Evolutionary conservation across 2,113 vertebrate species (phyloP), one percentile per base, ranked within the genome.

Genomic region (Leptobrachium ailaonicum): DNA sequence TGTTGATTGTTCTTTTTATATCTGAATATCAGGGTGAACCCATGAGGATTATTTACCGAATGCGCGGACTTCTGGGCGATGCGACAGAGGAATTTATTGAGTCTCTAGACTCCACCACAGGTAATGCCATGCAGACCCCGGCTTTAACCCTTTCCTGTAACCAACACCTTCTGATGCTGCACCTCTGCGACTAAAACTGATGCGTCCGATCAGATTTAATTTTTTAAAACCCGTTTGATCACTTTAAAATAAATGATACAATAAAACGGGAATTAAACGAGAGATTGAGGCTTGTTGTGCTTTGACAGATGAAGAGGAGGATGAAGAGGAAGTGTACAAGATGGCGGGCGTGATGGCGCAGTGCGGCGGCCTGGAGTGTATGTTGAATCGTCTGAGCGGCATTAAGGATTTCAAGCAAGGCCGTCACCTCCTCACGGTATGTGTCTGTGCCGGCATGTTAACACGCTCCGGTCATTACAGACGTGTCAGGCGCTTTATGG

Each of bases 311-410:
- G 98, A 99, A 82, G 98, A 99, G 83, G 98, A 99, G 82, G 98
- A 99, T 77, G 97, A 99, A 83, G 98, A 99, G 71, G 98, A 99
- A 77, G 98, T 99, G 6, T 99, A 99, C 82, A 98, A 97, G 86
- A 99, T 99, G 98, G 97, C 98, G 1, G 95, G 97, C 1, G 97
- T 99, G 74, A 99, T 99, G 97, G 97, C 98, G 0, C 96, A 98
- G 62, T 99, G 98, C 68, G 96, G 96, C 14, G 98, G 98, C 50
- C 87, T 99, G 83, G 96, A 98, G 79, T 99, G 97, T 84, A 99
- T 99, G 97, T 93, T 99, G 70, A 97, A 93, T 90, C 92, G 98
- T 54, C 88, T 99, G 82, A 96, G 97, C 7, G 98, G 98, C 67
- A 97, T 99, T 88, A 98, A 93, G 89, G 98, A 99, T 80, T 99